Percentiles rank a stretch among this genome's conserved stretches.
phyloP scores from a whole-genome alignment of 2,113 vertebrate genomes.

The Psettodes erumei region DNA sequence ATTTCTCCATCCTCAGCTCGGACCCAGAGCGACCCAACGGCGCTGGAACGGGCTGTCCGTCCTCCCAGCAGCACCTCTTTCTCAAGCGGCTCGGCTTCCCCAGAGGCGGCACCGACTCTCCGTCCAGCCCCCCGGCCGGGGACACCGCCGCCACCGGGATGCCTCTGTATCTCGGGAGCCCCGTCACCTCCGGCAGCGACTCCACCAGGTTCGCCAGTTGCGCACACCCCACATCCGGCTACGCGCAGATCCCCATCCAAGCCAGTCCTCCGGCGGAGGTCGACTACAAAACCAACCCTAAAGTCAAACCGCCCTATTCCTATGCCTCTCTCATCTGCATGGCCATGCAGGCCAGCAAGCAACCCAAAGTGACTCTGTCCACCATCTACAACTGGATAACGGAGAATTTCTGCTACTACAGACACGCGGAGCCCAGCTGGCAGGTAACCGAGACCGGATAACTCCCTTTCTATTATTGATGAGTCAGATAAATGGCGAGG shows the following conservation, averaged over 20 bases:
- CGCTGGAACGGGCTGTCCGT: slow-evolving; percentile 62
- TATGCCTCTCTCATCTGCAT: slow-evolving; percentile 90
- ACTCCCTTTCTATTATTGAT: slow-evolving; percentile 69
- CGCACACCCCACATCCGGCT: slow-evolving; percentile 55
- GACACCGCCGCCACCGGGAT: slow-evolving; percentile 85
- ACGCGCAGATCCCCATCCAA: slow-evolving; percentile 66
- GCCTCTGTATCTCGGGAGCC: slow-evolving; percentile 80
- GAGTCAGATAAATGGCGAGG: slow-evolving; percentile 65
- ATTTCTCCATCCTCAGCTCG: slow-evolving; percentile 87
- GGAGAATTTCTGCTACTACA: slow-evolving; percentile 90
- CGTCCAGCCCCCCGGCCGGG: slow-evolving; percentile 86
- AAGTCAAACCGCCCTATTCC: slow-evolving; percentile 88
- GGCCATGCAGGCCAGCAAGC: slow-evolving; percentile 89
- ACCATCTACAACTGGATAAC: slow-evolving; percentile 91
- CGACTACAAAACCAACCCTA: slow-evolving; percentile 85
- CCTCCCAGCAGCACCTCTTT: slow-evolving; percentile 75
- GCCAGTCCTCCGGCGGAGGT: slow-evolving; percentile 76
- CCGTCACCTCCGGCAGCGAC: slow-evolving; percentile 78
- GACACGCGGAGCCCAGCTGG: slow-evolving; percentile 90
- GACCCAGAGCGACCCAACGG: slow-evolving; percentile 78
- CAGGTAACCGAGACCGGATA: slow-evolving; percentile 81
- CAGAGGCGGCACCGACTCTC: slow-evolving; percentile 78
- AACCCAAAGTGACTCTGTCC: slow-evolving; percentile 87
- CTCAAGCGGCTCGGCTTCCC: slow-evolving; percentile 73
- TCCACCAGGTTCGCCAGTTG: slow-evolving; percentile 56